phyloP scores from a whole-genome alignment of 2,888 invertebrate genomes.

The Synanthedon myopaeformis region DNA sequence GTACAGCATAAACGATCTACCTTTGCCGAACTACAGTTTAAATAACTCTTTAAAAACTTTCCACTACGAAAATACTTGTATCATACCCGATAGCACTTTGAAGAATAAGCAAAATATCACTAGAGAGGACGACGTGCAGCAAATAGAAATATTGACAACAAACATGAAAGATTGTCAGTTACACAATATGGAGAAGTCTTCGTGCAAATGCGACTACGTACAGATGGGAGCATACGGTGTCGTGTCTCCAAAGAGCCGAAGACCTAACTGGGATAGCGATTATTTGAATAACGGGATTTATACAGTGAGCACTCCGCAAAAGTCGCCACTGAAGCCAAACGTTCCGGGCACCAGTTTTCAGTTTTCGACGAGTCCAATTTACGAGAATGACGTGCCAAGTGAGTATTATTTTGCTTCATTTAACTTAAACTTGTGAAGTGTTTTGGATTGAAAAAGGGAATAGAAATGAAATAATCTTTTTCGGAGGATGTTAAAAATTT shows the following conservation, averaged over 20 bases:
- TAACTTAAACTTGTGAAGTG: neutral
- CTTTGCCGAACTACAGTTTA: conserved; percentile 71
- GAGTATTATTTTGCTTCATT: conserved; percentile 8
- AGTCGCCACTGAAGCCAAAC: conserved; percentile 48
- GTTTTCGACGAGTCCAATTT: conserved; percentile 55
- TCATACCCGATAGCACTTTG: conserved; percentile 55
- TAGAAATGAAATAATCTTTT: too few species aligned
- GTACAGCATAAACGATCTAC: conserved; percentile 57
- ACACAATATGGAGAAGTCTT: conserved; percentile 52
- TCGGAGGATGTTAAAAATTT: too few species aligned
- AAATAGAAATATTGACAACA: conserved; percentile 56
- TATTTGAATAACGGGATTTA: conserved; percentile 57
- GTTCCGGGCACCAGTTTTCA: conserved; percentile 60
- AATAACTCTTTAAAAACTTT: conserved; percentile 68
- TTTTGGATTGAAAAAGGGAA: neutral
- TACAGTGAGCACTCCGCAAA: conserved; percentile 56
- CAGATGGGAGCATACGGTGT: conserved; percentile 60
- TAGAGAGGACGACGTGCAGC: conserved; percentile 57
- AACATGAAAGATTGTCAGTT: conserved; percentile 62
- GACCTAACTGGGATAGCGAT: conserved; percentile 55
- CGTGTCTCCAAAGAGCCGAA: conserved; percentile 47
- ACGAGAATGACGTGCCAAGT: conserved; percentile 61
- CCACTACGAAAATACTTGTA: conserved; percentile 61
- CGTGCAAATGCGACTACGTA: conserved; percentile 60
- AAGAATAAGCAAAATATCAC: conserved; percentile 58